Percentiles rank a stretch among this genome's conserved stretches.
Conservation (phyloP, 1,140 invertebrate species). For the Zaprionus taronus region DNA sequence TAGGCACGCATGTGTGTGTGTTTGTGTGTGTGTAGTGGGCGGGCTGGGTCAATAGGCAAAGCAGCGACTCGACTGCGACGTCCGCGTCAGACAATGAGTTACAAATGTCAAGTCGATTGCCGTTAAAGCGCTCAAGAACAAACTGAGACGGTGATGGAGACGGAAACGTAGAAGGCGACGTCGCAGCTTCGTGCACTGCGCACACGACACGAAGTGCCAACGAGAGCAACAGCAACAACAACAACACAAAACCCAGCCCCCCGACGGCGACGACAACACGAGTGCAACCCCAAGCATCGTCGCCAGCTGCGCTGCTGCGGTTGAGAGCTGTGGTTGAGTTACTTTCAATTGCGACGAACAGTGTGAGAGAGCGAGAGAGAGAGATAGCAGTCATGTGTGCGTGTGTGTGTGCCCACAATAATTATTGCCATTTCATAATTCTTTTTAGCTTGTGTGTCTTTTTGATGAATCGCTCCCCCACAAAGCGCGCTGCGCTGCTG, state of each 20-base stretch:
- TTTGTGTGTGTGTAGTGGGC: conserved; percentile 19
- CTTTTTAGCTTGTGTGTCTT: conserved; percentile 29
- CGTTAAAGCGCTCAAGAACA: conserved; percentile 50
- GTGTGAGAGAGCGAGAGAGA: background rate
- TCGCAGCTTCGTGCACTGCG: background rate
- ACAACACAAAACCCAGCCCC: conserved; percentile 24
- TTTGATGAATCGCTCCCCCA: conserved; percentile 23
- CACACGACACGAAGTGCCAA: conserved; percentile 1
- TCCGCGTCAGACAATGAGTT: conserved; percentile 36
- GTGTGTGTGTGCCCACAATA: conserved; percentile 31
- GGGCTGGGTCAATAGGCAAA: conserved; percentile 30
- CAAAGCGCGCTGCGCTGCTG: background rate
- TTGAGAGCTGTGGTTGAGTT: conserved; percentile 36
- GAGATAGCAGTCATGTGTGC: background rate
- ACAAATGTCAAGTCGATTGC: conserved; percentile 55
- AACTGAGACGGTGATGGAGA: conserved; percentile 12
- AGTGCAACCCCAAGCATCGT: conserved; percentile 9
- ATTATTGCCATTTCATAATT: conserved; percentile 50
- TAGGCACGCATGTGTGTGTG: background rate
- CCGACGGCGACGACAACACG: conserved; percentile 14
- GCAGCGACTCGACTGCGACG: background rate
- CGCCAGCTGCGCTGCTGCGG: conserved; percentile 11
- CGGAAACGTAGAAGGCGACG: background rate
- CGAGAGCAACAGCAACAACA: background rate
- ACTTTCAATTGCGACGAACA: conserved; percentile 11